phyloP scores from a whole-genome alignment of 64 coral and sea anemone species.

The Orbicella faveolata region DNA sequence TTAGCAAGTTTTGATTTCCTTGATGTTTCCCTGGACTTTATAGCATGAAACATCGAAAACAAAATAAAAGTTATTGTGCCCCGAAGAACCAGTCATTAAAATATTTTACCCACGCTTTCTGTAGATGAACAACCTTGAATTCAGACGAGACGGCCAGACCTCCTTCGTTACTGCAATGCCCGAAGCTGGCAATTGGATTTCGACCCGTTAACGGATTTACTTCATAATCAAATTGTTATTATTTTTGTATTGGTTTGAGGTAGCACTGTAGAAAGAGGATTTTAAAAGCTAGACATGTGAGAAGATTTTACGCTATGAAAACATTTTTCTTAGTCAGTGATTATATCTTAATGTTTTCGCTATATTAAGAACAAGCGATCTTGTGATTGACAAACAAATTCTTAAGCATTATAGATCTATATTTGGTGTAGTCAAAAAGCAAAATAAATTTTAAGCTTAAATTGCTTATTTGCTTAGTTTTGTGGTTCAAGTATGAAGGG shows the following conservation, averaged over 20 bases:
- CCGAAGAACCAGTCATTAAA: neutral
- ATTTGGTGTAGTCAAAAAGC: constrained; percentile 5
- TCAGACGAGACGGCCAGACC: neutral
- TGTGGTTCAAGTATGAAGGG: neutral
- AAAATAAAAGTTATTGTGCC: neutral
- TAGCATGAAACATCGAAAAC: too few relatives aligned
- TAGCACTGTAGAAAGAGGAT: neutral
- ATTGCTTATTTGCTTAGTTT: neutral
- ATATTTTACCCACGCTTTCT: neutral
- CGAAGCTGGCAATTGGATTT: too few relatives aligned
- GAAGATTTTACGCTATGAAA: too few relatives aligned
- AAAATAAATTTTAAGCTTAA: neutral
- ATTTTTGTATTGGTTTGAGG: neutral
- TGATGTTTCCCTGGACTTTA: too few relatives aligned
- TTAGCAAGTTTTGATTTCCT: too few relatives aligned
- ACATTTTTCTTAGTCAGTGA: too few relatives aligned
- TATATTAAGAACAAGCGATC: too few relatives aligned
- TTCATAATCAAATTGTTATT: neutral
- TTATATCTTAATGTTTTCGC: too few relatives aligned
- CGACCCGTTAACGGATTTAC: neutral
- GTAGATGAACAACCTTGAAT: neutral
- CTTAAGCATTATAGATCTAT: neutral
- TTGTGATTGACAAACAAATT: too few relatives aligned
- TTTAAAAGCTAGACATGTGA: too few relatives aligned
- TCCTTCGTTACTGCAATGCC: neutral